Evolutionary conservation across 2,113 vertebrate genomes (phyloP).

Genomic region (Chunga burmeisteri): DNA sequence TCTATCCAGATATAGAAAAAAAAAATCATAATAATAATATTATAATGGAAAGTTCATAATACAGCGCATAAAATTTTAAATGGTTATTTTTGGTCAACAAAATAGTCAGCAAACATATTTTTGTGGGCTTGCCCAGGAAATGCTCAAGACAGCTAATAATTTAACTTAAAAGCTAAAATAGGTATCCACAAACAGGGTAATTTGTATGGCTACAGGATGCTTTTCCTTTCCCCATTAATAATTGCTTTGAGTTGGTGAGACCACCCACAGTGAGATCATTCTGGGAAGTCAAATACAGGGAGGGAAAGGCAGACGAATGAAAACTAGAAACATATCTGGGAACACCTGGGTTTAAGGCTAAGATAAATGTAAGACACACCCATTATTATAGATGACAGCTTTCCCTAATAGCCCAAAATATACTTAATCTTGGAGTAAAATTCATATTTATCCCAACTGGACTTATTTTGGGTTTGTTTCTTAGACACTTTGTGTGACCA

Average conservation of each 20-base stretch:
- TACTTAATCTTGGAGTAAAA: neutral
- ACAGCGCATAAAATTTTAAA: neutral
- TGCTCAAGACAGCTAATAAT: neutral
- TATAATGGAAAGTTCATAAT: neutral
- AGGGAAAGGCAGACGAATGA: neutral
- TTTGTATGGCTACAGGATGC: neutral
- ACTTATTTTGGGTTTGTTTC: neutral
- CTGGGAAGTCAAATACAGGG: neutral
- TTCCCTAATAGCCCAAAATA: neutral
- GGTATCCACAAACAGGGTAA: neutral
- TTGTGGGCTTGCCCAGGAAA: neutral
- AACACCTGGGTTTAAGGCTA: neutral
- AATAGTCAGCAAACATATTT: neutral
- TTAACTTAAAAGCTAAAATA: neutral
- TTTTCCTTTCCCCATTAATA: neutral
- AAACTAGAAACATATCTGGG: neutral
- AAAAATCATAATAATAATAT: neutral
- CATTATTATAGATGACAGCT: neutral
- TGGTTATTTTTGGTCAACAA: neutral
- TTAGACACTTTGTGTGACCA: neutral
- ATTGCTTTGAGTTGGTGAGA: neutral
- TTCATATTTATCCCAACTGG: neutral
- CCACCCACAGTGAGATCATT: neutral
- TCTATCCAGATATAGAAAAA: neutral
- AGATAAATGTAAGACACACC: neutral